A percentile compares a stretch with the other conserved stretches of the same genome.
phyloP scores from a whole-genome alignment of 2,797 vertebrate genomes.

The Morus bassanus region DNA sequence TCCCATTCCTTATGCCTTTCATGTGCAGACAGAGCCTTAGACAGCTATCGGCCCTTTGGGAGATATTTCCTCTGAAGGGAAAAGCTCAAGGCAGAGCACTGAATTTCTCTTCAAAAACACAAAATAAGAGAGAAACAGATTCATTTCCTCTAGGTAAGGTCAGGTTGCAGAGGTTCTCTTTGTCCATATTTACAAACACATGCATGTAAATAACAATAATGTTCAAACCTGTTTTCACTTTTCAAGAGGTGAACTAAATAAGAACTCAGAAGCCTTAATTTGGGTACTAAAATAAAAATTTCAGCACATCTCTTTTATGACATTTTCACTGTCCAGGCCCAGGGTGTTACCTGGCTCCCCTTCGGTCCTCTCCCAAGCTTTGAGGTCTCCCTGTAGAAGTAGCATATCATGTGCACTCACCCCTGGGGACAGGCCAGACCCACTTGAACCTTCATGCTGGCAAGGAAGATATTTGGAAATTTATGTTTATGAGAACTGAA shows the following conservation, averaged over 20 bases:
- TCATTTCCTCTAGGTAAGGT: background rate
- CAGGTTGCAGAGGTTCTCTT: background rate
- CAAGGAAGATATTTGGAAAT: background rate
- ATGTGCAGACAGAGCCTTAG: background rate
- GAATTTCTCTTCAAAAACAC: background rate
- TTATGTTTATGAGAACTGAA: background rate
- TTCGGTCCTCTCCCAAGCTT: background rate
- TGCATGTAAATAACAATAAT: background rate
- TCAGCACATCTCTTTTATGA: background rate
- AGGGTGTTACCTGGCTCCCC: background rate
- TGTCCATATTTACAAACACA: background rate
- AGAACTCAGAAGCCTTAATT: background rate
- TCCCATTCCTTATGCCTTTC: background rate
- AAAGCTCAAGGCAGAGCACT: background rate
- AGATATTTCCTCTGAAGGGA: background rate
- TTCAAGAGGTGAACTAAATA: background rate
- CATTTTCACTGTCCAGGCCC: background rate
- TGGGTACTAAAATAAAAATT: background rate
- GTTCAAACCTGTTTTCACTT: background rate
- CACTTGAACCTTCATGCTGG: background rate
- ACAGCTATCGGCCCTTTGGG: background rate
- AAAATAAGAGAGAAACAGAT: background rate
- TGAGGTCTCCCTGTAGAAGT: background rate
- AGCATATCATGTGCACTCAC: fast-evolving
- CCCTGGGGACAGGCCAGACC: background rate